Conservation (phyloP, 2,888 invertebrate species). For the Monoplex corrugatus region DNA sequence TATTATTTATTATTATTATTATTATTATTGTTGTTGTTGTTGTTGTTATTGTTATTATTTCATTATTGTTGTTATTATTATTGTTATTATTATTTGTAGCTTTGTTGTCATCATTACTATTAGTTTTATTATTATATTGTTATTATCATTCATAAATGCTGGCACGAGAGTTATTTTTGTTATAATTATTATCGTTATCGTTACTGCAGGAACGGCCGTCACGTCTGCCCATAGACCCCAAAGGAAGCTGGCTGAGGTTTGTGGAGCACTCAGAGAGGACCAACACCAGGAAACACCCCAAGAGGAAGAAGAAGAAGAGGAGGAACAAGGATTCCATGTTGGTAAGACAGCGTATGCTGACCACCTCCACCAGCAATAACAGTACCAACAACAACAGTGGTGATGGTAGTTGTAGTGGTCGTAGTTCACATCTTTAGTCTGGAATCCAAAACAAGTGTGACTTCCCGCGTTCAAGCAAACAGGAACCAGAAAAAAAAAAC, state of each 20-base stretch:
- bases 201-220: conserved; percentile 45
- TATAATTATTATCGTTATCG: not conserved
- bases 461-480: too few species aligned
- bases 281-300: conserved; percentile 60
- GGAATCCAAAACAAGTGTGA: too few species aligned
- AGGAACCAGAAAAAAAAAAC: too few species aligned
- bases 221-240: conserved; percentile 64
- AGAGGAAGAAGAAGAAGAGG: conserved; percentile 62
- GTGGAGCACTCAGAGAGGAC: conserved; percentile 67
- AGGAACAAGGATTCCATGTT: conserved; percentile 60
- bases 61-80: not conserved
- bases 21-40: not conserved
- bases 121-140: not conserved
- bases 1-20: not conserved
- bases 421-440: too few species aligned
- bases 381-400: too few species aligned
- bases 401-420: too few species aligned
- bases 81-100: not conserved
- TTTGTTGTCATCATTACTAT: not conserved
- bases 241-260: conserved; percentile 73
- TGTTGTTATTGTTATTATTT: not conserved
- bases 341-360: conserved; percentile 57
- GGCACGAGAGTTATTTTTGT: too few species aligned
- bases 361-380: too few species aligned
- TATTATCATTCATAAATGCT: too few species aligned